Base-by-base conservation (phyloP, 2,113 vertebrate species). In the Hydropotes inermis region DNA sequence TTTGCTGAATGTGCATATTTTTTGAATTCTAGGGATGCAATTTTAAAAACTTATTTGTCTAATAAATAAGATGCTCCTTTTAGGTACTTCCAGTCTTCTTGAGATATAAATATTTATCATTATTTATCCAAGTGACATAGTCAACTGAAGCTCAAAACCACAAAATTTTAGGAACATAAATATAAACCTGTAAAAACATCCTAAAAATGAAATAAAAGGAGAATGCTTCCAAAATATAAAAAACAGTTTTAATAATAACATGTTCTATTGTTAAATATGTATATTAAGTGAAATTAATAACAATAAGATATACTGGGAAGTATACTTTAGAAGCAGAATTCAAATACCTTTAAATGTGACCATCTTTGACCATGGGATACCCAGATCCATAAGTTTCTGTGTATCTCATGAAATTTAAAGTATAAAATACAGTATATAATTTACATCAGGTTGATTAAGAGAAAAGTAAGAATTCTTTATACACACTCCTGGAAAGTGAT, bases 21-120 rank as follows among this genome's bases (percentile, higher is more conserved):
- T 96, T 97, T 97, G 81, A 88, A 96, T 92, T 97, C 85, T 78
- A 33, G 55, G 43, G 16, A 58, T 83, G 33, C 43, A 16, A 78
- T 96, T 96, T 95, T 87, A 57, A 93, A 97, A 95, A 92, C 50
- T 64, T 95, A 95, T 98, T 97, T 98, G 87, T 97, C 82, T 91
- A 89, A 39, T 93, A 97, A 96, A 95, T 89, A 96, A 86, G 88
- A 96, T 50, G 54, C 14, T 61, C 47, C 28, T 89, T 95, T 95
- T n/a, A 91, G 25, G 27, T 95, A 92, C 96, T 97, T 88, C 13
- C 14, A 95, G 76, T 84, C 52, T 58, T 96, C 39, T 90, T 85
- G 14, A n/a, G 13, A 85, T 83, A 92, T 97, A 96, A 97, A 96
- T 97, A 96, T 97, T 96, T 98, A 96, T 94, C 19, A 87, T 90